phyloP scores from a whole-genome alignment of 2,113 vertebrate genomes.

The Ptilonorhynchus violaceus region DNA sequence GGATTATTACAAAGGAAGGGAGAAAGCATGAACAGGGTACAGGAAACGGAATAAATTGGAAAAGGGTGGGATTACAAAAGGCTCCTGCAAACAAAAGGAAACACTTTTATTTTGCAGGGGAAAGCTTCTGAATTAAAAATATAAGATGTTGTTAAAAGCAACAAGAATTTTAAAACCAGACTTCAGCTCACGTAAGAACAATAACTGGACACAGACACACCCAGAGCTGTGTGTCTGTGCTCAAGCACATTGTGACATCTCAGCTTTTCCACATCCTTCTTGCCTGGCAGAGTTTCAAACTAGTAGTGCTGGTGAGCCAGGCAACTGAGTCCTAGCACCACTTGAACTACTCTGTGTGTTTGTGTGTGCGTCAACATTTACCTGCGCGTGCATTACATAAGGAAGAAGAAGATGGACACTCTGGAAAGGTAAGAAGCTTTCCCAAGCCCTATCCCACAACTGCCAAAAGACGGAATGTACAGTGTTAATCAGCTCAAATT shows the following conservation, averaged over 20 bases:
- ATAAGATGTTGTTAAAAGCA: background rate
- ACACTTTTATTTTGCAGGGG: background rate
- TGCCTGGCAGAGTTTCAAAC: background rate
- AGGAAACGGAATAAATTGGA: background rate
- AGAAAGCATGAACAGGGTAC: background rate
- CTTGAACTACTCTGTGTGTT: no score
- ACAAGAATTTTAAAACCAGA: background rate
- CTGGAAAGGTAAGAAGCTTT: background rate
- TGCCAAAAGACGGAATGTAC: background rate
- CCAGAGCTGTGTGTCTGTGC: background rate
- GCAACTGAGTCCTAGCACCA: background rate
- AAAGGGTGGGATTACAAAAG: background rate
- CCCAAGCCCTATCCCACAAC: background rate
- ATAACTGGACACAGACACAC: background rate
- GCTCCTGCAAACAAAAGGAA: background rate
- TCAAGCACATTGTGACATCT: background rate
- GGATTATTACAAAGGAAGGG: background rate
- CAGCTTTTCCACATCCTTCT: background rate
- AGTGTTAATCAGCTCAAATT: background rate
- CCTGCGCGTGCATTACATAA: fast-evolving
- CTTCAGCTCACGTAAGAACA: background rate
- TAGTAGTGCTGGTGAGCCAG: background rate
- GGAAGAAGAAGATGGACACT: background rate
- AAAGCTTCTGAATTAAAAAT: background rate
- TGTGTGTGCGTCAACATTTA: background rate